Percentiles rank a stretch among this genome's conserved stretches.
These are phyloP conservation scores for Chromobotia macracanthus DNA, from an alignment of 2,797 vertebrate species.

Conservation along the genomic window DNA sequence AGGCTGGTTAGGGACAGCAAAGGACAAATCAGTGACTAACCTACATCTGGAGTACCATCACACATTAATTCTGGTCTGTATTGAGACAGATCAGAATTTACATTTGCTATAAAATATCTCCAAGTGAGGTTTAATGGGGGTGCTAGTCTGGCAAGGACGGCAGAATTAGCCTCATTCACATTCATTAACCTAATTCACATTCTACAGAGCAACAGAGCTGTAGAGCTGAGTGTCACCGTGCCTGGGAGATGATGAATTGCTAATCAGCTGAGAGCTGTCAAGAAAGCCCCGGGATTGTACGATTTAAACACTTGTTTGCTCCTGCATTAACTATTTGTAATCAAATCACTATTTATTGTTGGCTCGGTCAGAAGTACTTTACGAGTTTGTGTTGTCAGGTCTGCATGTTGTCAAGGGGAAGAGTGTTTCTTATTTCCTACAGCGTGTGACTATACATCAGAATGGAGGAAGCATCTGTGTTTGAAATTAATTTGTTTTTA, in stretches of 20 bases:
- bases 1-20: neutral
- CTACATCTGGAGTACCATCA: constrained; percentile 19
- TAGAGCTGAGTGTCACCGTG: constrained; percentile 73
- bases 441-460: constrained; percentile 55
- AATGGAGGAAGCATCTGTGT: constrained; percentile 55
- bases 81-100: constrained; percentile 42
- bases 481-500: constrained; percentile 65
- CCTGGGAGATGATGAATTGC: constrained; percentile 80
- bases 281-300: constrained; percentile 75
- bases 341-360: constrained; percentile 79
- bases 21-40: constrained; percentile 18
- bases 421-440: constrained; percentile 54
- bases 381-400: constrained; percentile 65
- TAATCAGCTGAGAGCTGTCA: constrained; percentile 83
- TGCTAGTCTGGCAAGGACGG: constrained; percentile 75
- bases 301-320: constrained; percentile 78
- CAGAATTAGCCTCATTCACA: constrained; percentile 80
- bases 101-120: constrained; percentile 65
- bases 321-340: constrained; percentile 79
- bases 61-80: constrained; percentile 1
- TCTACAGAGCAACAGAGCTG: constrained; percentile 73
- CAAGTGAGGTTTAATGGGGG: constrained; percentile 70
- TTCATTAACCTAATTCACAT: constrained; percentile 82
- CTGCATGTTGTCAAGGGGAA: constrained; percentile 59
- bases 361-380: constrained; percentile 70